Base-by-base conservation (phyloP, 2,888 invertebrate genomes). In the Tachina lurida region DNA sequence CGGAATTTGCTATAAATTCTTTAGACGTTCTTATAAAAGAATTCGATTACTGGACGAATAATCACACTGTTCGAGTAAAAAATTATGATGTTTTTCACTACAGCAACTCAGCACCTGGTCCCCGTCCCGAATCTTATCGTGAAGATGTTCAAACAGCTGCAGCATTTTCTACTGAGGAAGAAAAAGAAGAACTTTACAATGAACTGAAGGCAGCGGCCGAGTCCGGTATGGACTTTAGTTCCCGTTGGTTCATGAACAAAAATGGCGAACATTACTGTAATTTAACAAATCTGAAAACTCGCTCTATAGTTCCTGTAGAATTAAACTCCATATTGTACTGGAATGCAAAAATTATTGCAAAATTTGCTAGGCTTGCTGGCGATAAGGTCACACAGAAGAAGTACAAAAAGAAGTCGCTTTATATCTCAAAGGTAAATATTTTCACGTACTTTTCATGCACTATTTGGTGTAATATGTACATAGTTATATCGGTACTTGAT, bases 211-310 rank as follows among this genome's bases (percentile, higher is more conserved):
- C 98, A 0, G 98, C 96, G 0, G 98, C 98, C 0, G 98, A 98
- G 92, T 97, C 97, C 0, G 99, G 99, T 2, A 98, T 98, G 98
- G 98, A 99, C 91, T 99, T 98, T 93, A 97, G 97, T 0, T 96
- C 96, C 1, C 94, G 98, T 67, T 98, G 98, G 98, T 97, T 97
- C 91, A 95, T 96, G 81, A 91, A 92, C 62, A 93, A 95, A 3
- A 94, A 95, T 74, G 95, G 95, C 17, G 95, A 95, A 0, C 95
- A 95, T 88, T 94, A 95, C 93, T 96, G 96, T 94, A 93, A 91
- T 90, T 93, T 98, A 22, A 94, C 95, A 2, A 95, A 97, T 89
- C 94, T 97, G 85, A 95, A 96, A 90, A 97, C 97, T 2, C 95
- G 96, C 15, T 95, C 96, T 39, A 96, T 98, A 88, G 94, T 98